Evolutionary conservation across 1,140 invertebrate genomes (phyloP), one percentile per base, ranked within the genome.

Genomic region (Pantala flavescens): DNA sequence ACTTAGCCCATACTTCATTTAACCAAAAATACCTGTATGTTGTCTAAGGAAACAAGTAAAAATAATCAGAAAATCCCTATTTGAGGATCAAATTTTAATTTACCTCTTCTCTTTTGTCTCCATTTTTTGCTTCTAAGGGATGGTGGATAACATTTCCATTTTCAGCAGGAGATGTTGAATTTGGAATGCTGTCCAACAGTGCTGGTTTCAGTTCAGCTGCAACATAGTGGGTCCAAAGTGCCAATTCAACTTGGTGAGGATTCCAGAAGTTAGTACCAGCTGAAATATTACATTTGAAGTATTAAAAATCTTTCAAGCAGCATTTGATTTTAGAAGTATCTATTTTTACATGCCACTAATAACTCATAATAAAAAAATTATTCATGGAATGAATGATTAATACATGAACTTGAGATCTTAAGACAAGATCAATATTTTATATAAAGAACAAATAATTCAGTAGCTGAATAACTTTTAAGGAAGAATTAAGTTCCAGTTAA

Each of bases 181-280:
- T 83, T 3, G 90, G 93, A 82, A 93, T 91, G 77, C 89, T 88
- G 76, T 92, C 90, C 23, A 96, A 84, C 74, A 96, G 83, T 79
- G 93, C 89, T 36, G 93, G 93, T 81, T 93, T 91, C 77, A 93
- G 81, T 77, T 96, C 92, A 63, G 90, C 89, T 71, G 93, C 88
- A 42, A 96, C 88, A 80, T 92, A 94, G 83, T 96, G 93, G 74
- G 93, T 92, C 94, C 94, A 97, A 70, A 97, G 81, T 7, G 94
- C 93, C 78, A 96, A 81, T 82, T 97, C 95, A 24, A 97, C 92
- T 81, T 87, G 87, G 83, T 94, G 93, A n/a, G 92, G 90, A 75
- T 88, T 93, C 92, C 93, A 95, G 24, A 83, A 81, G 49, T 81
- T 87, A 81, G 82, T 84, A 82, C 78, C 79, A 82, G 77, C 84